Percentiles rank a stretch among this genome's conserved stretches.
These are phyloP conservation scores for Pediacus dermestoides DNA, from an alignment of 2,888 invertebrate species.

Conservation along the genomic window DNA sequence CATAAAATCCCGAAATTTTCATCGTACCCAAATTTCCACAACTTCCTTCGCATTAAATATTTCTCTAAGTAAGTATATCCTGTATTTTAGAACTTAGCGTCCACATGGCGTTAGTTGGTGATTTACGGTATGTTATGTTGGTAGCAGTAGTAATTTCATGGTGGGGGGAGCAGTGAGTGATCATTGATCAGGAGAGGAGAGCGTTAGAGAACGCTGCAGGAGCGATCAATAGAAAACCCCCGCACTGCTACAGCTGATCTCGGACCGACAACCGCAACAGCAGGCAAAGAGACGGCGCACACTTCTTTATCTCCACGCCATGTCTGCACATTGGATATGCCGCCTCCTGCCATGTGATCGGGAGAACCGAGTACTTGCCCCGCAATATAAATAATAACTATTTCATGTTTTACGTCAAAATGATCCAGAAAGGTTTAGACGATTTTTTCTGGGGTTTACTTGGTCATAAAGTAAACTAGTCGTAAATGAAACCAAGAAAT, in stretches of 20 bases:
- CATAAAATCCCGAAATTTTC: too few relatives aligned
- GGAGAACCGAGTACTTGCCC: too few relatives aligned
- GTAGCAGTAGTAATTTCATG: constrained; percentile 21
- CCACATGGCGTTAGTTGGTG: constrained; percentile 7
- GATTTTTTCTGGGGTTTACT: too few relatives aligned
- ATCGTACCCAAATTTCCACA: not conserved
- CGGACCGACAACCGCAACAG: constrained; percentile 39
- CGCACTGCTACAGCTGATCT: constrained; percentile 49
- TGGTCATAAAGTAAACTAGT: too few relatives aligned
- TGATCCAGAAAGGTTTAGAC: too few relatives aligned
- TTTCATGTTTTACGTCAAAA: too few relatives aligned
- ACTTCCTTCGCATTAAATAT: not conserved
- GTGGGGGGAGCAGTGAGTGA: constrained; percentile 34
- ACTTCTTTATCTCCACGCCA: constrained; percentile 26
- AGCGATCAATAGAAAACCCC: constrained; percentile 46
- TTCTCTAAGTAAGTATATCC: too few relatives aligned
- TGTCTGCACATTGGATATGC: not conserved
- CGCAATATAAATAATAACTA: too few relatives aligned
- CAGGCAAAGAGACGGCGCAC: constrained; percentile 30
- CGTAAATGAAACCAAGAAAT: too few relatives aligned
- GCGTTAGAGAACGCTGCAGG: constrained; percentile 25
- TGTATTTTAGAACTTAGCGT: too few relatives aligned
- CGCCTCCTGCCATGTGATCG: constrained; percentile 9
- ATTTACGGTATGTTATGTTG: constrained; percentile 13
- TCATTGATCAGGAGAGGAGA: constrained; percentile 44